A percentile compares a stretch with the other conserved stretches of the same genome.
Evolutionary conservation across 2,113 vertebrate genomes (phyloP).

Genomic region (Coreoperca whiteheadi): DNA sequence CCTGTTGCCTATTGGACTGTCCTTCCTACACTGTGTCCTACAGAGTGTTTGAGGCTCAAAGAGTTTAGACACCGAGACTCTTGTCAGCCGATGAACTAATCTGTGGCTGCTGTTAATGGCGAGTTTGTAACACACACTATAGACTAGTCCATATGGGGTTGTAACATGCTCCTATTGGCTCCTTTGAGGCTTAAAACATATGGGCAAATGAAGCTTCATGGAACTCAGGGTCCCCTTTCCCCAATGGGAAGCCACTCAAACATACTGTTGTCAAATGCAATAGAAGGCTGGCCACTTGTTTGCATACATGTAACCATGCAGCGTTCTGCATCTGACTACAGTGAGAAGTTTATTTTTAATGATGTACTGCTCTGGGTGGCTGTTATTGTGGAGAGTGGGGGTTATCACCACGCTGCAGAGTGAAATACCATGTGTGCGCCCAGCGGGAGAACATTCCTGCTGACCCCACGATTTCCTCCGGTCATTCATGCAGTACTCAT

Average conservation of each 20-base stretch:
- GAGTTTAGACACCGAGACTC: slow-evolving; percentile 8
- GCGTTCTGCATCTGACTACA: slow-evolving; percentile 42
- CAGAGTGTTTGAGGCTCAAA: slow-evolving; percentile 16
- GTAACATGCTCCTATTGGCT: slow-evolving; percentile 36
- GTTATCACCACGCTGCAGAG: slow-evolving; percentile 80
- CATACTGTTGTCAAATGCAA: slow-evolving; percentile 10
- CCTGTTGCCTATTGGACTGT: slow-evolving; percentile 2
- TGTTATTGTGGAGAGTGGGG: slow-evolving; percentile 61
- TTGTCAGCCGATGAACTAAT: slow-evolving; percentile 52
- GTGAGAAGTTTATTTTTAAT: slow-evolving; percentile 61
- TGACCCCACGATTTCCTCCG: slow-evolving; percentile 86
- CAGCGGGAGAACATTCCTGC: slow-evolving; percentile 92
- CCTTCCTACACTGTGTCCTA: neutral
- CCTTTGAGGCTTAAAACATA: slow-evolving; percentile 48
- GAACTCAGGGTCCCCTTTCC: slow-evolving; percentile 28
- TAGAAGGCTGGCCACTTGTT: slow-evolving; percentile 4
- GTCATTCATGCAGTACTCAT: slow-evolving; percentile 82
- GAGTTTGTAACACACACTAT: slow-evolving; percentile 60
- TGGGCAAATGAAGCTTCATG: slow-evolving; percentile 36
- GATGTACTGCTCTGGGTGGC: slow-evolving; percentile 64
- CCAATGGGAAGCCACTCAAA: slow-evolving; percentile 28
- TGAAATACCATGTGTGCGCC: slow-evolving; percentile 90
- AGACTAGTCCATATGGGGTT: slow-evolving; percentile 36
- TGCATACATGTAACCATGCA: slow-evolving; percentile 11
- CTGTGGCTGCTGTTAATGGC: slow-evolving; percentile 38